Conservation (phyloP, 1,140 invertebrate species). For the Bombus picipes region DNA sequence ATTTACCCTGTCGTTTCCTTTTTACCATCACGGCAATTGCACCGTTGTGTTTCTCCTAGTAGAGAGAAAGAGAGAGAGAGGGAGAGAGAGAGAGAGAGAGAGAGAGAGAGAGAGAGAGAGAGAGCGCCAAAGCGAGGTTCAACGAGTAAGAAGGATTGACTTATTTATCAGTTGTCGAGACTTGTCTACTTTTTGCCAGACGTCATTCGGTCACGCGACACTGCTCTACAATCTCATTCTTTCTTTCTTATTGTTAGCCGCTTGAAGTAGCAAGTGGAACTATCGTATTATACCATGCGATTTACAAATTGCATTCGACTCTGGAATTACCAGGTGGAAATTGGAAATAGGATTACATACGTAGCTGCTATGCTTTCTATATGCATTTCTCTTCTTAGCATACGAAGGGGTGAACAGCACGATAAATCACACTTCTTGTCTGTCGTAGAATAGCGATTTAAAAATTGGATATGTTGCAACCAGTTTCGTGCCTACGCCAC, state of each 20-base stretch:
- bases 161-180: constrained; percentile 9
- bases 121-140: background rate
- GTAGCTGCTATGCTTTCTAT: background rate
- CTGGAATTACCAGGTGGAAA: background rate
- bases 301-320: background rate
- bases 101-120: background rate
- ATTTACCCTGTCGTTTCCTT: background rate
- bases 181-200: background rate
- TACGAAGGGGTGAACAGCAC: background rate
- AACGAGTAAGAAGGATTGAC: background rate
- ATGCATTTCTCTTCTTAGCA: background rate
- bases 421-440: background rate
- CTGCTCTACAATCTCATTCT: background rate
- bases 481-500: too few species aligned
- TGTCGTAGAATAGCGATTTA: background rate
- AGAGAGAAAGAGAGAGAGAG: too few species aligned
- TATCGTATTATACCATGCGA: background rate
- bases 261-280: background rate
- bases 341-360: background rate
- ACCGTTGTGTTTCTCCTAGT: background rate
- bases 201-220: constrained; percentile 13
- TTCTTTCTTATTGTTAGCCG: background rate
- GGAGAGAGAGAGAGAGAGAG: background rate
- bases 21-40: background rate
- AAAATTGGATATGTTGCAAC: background rate